These are phyloP conservation scores for Orius insidiosus DNA, from an alignment of 1,140 invertebrate species.

Conservation along the genomic window DNA sequence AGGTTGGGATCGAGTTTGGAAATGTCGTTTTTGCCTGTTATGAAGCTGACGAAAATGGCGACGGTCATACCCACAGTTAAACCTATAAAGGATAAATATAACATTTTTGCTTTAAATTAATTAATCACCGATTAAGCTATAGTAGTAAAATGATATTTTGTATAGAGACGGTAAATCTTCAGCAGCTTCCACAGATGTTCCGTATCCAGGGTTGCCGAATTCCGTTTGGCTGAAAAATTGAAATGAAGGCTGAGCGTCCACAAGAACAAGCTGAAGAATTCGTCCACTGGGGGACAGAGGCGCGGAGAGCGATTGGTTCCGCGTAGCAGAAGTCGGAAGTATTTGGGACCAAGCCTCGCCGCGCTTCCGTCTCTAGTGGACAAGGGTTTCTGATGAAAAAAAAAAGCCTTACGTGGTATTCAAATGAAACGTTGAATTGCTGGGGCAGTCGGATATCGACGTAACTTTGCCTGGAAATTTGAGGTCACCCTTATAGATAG, in stretches of 20 bases:
- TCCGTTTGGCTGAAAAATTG: slow-evolving; percentile 1
- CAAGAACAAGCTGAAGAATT: background rate
- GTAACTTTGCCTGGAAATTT: slow-evolving; percentile 15
- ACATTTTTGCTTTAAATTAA: too few relatives aligned
- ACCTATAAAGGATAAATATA: too few relatives aligned
- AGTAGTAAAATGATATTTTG: slow-evolving; percentile 4
- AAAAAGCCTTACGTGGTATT: slow-evolving; percentile 9
- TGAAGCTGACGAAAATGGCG: too few relatives aligned
- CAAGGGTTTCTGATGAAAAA: too few relatives aligned
- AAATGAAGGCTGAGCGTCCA: background rate
- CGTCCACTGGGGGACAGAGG: too few relatives aligned
- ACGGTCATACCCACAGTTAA: too few relatives aligned
- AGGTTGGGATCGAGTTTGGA: too few relatives aligned
- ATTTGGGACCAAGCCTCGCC: too few relatives aligned
- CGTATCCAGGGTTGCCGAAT: slow-evolving; percentile 3
- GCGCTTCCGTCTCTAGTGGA: background rate
- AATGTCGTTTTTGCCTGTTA: too few relatives aligned
- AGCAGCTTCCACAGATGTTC: background rate
- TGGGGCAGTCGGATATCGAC: slow-evolving; percentile 12
- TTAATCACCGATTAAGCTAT: background rate
- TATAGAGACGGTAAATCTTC: background rate
- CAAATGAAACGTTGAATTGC: slow-evolving; percentile 3
- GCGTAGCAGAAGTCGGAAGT: too few relatives aligned
- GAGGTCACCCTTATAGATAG: slow-evolving; percentile 7
- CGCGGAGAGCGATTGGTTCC: too few relatives aligned